Base-by-base conservation (phyloP, 2,888 invertebrate species). In the Drosophila longiperda region DNA sequence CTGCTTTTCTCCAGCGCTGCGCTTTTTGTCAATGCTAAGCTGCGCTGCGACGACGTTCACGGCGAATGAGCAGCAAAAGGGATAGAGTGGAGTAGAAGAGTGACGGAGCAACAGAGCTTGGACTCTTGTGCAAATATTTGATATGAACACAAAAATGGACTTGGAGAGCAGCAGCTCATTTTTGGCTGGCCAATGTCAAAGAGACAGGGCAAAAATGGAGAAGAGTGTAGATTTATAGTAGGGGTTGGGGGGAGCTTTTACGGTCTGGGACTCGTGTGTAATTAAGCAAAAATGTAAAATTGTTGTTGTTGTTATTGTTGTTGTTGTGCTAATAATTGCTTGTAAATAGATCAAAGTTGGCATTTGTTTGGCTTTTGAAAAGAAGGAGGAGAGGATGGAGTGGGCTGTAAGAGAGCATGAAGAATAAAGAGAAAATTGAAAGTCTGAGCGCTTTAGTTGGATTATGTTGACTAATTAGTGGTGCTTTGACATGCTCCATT, bases 321-420 rank as follows among this genome's bases (percentile, higher is more conserved):
- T 74, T 81, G 78, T 60, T 75, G 73, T 78, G 75, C 75, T 88
- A 78, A 88, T 85, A 85, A 85, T 85, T 83, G 83, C 88, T 80
- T 85, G 88, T 83, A 85, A 85, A 88, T 85, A 88, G 85, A 88
- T 85, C 85, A 85, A 85, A 85, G 88, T 83, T 85, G 86, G 75
- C 82, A 85, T 87, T 83, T 84, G 77, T 80, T 80, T 76, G 49
- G 58, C 7, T 54, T 49, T 34, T 15, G 29, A n/a, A 50, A 29
- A 32, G n/a, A n/a, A n/a, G 50, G 8, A 12, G n/a, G 2, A 48
- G 26, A 17, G n/a, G 12, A 4, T 7, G 2, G 9, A 1, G 15
- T 6, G 5, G 45, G 45, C 45, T 42, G 29, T 29, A 53, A 33
- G 45, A 55, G 72, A 33, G 34, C 34, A 29, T 23, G 8, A 8